Evolutionary conservation across 1,140 invertebrate genomes (phyloP).

Genomic region (Drosophila gunungcola): DNA sequence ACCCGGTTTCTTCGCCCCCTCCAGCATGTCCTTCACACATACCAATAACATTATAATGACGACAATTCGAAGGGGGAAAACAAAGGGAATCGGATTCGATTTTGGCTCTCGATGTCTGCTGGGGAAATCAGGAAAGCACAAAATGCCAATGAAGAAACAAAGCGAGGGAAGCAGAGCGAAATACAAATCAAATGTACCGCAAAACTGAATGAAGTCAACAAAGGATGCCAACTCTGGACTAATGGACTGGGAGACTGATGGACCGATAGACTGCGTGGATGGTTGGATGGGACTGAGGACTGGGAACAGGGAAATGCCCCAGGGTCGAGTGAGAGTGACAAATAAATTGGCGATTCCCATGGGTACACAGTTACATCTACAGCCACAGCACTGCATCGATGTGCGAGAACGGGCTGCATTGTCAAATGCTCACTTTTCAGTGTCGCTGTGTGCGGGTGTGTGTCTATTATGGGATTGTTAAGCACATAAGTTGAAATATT

Average conservation of each 20-base stretch:
- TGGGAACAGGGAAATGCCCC: conserved; percentile 2
- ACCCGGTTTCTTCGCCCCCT: conserved; percentile 32
- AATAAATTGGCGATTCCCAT: conserved; percentile 82
- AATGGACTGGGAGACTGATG: conserved; percentile 48
- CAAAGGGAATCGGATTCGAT: conserved; percentile 44
- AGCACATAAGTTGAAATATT: conserved; percentile 84
- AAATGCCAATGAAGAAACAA: conserved; percentile 59
- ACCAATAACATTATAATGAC: conserved; percentile 72
- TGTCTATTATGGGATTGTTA: conserved; percentile 52
- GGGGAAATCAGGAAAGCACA: conserved; percentile 47
- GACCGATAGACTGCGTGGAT: conserved; percentile 4
- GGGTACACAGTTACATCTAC: conserved; percentile 39
- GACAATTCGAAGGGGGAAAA: conserved; percentile 50
- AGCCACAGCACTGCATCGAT: conserved; percentile 10
- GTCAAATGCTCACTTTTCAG: conserved; percentile 78
- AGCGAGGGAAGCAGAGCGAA: conserved; percentile 52
- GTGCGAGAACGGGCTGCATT: conserved; percentile 48
- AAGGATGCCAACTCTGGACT: conserved; percentile 65
- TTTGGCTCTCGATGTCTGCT: conserved; percentile 21
- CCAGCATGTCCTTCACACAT: conserved; percentile 37
- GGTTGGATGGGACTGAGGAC: not conserved
- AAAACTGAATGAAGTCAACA: conserved; percentile 82
- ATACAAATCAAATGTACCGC: conserved; percentile 82
- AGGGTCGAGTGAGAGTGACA: conserved; percentile 64
- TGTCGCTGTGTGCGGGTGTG: conserved; percentile 51